Evolutionary conservation across 2,888 invertebrate genomes (phyloP).

Genomic region (Emesis furor): DNA sequence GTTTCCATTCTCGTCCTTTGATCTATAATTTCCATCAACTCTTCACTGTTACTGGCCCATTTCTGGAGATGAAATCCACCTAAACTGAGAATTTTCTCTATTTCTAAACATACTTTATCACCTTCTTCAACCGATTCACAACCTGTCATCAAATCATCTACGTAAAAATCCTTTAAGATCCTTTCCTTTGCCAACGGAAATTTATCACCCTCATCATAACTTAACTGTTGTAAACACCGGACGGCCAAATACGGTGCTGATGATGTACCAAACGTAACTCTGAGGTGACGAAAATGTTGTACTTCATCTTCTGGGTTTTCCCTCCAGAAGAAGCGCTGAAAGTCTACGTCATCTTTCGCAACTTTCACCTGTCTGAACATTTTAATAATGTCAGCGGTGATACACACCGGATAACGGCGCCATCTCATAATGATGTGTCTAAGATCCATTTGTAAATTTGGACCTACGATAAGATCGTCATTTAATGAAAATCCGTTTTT

Average conservation of each 20-base stretch:
- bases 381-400: constrained; percentile 76
- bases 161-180: constrained; percentile 65
- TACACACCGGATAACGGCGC: constrained; percentile 63
- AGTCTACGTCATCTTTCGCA: constrained; percentile 64
- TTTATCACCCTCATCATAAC: constrained; percentile 63
- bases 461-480: constrained; percentile 70
- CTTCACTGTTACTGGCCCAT: constrained; percentile 70
- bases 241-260: constrained; percentile 76
- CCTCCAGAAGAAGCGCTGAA: constrained; percentile 70
- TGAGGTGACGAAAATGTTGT: constrained; percentile 63
- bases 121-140: constrained; percentile 67
- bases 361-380: constrained; percentile 78
- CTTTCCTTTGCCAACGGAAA: constrained; percentile 69
- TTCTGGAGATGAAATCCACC: constrained; percentile 78
- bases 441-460: constrained; percentile 73
- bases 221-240: constrained; percentile 73
- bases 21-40: constrained; percentile 45
- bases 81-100: constrained; percentile 70
- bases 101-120: constrained; percentile 64
- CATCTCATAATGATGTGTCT: constrained; percentile 74
- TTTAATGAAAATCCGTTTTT: constrained; percentile 72
- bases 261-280: constrained; percentile 76
- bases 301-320: constrained; percentile 42
- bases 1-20: background rate
- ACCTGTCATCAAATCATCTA: constrained; percentile 73